These are phyloP conservation scores for Drosophila greeni DNA, from an alignment of 2,888 invertebrate species.

Conservation along the genomic window DNA sequence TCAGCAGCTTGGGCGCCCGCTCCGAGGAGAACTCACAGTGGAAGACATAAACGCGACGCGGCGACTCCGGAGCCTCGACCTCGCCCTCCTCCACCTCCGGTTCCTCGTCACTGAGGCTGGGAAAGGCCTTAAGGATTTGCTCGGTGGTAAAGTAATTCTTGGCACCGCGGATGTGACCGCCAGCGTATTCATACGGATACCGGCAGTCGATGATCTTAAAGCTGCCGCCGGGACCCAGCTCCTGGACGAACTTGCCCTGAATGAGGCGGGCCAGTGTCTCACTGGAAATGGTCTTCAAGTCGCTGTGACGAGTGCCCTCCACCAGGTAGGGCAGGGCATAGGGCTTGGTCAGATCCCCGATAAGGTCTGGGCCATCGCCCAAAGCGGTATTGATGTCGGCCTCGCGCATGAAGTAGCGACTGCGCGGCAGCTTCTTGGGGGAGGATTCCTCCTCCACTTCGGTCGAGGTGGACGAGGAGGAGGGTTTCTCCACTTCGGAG, in stretches of 20 bases:
- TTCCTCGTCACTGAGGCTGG: no score
- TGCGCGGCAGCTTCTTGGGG: constrained; percentile 80
- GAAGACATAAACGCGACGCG: constrained; percentile 90
- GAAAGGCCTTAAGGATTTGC: constrained; percentile 82
- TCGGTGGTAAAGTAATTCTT: constrained; percentile 89
- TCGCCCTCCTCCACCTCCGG: constrained; percentile 66
- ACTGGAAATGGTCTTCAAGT: constrained; percentile 88
- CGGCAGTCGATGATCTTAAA: constrained; percentile 94
- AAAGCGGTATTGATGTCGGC: constrained; percentile 85
- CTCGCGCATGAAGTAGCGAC: constrained; percentile 88
- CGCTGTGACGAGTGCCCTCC: constrained; percentile 83
- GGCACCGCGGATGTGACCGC: constrained; percentile 93
- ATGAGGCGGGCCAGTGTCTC: constrained; percentile 87
- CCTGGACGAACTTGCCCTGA: constrained; percentile 83
- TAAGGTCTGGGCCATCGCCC: constrained; percentile 84
- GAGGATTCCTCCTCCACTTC: no score
- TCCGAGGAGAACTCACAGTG: constrained; percentile 99
- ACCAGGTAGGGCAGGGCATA: constrained; percentile 86
- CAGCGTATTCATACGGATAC: constrained; percentile 95
- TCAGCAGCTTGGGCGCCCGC: constrained; percentile 93
- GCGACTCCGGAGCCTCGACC: no score
- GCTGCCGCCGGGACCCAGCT: constrained; percentile 80
- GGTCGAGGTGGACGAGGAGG: neutral
- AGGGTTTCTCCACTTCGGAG: neutral
- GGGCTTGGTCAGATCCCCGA: constrained; percentile 89